Percentiles rank a stretch among this genome's conserved stretches.
These are phyloP conservation scores for Porites cylindrica DNA, from an alignment of 92 coral and sea anemone species.

Conservation along the genomic window DNA sequence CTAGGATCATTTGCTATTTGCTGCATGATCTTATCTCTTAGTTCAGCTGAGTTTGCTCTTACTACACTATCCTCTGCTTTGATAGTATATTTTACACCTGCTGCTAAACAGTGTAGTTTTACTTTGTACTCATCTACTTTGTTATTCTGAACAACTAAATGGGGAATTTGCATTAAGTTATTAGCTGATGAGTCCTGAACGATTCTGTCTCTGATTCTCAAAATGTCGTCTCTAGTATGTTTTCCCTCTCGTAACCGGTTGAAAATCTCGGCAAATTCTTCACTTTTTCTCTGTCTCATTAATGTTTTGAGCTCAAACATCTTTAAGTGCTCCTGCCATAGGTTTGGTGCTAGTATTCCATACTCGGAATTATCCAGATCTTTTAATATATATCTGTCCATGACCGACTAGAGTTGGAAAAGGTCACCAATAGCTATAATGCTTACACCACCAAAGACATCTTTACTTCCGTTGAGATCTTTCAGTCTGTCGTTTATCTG, in stretches of 20 bases:
- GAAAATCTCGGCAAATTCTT: conserved; percentile 46
- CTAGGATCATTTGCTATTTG: conserved; percentile 59
- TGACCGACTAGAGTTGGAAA: conserved; percentile 41
- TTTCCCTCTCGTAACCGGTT: conserved; percentile 54
- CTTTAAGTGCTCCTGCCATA: conserved; percentile 42
- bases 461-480: conserved; percentile 62
- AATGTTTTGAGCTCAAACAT: conserved; percentile 40
- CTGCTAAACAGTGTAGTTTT: conserved; percentile 16
- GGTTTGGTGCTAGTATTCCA: conserved; percentile 49
- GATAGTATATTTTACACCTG: conserved; percentile 30
- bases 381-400: conserved; percentile 48
- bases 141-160: conserved; percentile 28
- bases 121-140: conserved; percentile 54
- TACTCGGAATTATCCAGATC: conserved; percentile 27
- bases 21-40: conserved; percentile 46
- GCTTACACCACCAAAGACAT: conserved; percentile 73
- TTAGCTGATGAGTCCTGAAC: conserved; percentile 4
- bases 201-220: conserved; percentile 42
- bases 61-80: conserved; percentile 52
- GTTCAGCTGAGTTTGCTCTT: conserved; percentile 41
- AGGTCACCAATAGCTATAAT: conserved; percentile 65
- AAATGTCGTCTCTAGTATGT: conserved; percentile 47
- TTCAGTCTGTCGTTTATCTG: conserved; percentile 63
- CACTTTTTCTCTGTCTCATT: conserved; percentile 60
- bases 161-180: conserved; percentile 26